These are phyloP conservation scores for Murina feae DNA, from an alignment of 2,113 vertebrate species.

Conservation along the genomic window DNA sequence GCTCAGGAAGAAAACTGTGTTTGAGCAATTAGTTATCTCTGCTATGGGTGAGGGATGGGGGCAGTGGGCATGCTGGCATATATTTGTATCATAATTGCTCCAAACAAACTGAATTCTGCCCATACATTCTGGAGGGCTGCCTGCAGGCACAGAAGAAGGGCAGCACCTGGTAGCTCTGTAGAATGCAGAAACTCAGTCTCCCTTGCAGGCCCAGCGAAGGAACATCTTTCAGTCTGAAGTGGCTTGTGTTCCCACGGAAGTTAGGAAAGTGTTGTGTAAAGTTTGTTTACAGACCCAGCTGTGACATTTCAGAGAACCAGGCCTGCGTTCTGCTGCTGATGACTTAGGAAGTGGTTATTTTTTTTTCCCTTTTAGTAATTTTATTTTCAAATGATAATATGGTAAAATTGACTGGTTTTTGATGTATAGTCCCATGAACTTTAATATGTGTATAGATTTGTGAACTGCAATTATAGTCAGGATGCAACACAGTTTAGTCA, in stretches of 20 bases:
- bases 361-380: not conserved
- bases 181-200: not conserved
- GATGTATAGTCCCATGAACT: not conserved
- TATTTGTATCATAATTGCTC: not conserved
- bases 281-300: not conserved
- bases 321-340: not conserved
- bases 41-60: not conserved
- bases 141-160: not conserved
- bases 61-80: not conserved
- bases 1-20: not conserved
- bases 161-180: not conserved
- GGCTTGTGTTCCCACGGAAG: not conserved
- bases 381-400: not conserved
- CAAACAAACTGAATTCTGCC: not conserved
- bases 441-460: not conserved
- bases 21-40: not conserved
- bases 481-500: not conserved
- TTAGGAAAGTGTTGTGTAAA: not conserved
- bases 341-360: not conserved
- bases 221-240: not conserved
- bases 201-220: not conserved
- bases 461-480: not conserved
- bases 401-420: not conserved
- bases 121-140: not conserved
- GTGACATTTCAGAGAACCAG: not conserved